Percentiles rank a stretch among this genome's conserved stretches.
phyloP scores from a whole-genome alignment of 2,113 vertebrate genomes.

The Hippocampus comes region DNA sequence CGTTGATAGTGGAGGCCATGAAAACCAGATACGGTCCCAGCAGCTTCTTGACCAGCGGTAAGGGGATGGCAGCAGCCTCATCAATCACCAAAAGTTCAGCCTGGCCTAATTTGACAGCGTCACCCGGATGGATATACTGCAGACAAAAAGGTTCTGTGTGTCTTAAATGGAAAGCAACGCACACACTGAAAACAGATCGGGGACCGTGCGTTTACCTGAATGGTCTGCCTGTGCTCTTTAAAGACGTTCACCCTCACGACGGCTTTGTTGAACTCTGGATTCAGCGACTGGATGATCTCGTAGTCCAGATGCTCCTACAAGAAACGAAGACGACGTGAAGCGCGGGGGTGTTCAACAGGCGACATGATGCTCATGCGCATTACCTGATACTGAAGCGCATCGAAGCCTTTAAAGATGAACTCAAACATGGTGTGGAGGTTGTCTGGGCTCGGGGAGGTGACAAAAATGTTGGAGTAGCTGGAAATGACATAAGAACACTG shows the following conservation, averaged over 20 bases:
- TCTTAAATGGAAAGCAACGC: too few species aligned
- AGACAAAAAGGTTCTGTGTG: neutral
- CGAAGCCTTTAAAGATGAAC: constrained; percentile 98
- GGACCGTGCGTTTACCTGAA: constrained; percentile 77
- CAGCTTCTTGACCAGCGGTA: constrained; percentile 90
- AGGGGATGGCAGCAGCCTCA: constrained; percentile 93
- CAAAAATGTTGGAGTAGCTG: constrained; percentile 97
- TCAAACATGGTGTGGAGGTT: constrained; percentile 97
- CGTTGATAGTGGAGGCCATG: constrained; percentile 97
- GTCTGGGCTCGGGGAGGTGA: constrained; percentile 96
- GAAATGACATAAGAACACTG: constrained; percentile 4
- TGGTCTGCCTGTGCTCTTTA: constrained; percentile 95
- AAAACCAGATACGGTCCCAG: constrained; percentile 95
- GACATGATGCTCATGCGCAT: neutral
- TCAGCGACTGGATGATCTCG: constrained; percentile 96
- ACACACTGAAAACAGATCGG: neutral
- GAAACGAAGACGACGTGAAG: neutral
- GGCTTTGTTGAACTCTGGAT: constrained; percentile 97
- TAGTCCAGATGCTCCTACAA: constrained; percentile 93
- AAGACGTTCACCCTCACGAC: constrained; percentile 95
- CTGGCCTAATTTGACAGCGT: constrained; percentile 92
- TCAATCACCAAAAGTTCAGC: constrained; percentile 95
- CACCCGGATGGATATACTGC: constrained; percentile 93
- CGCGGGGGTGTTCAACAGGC: neutral
- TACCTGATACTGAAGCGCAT: constrained; percentile 80